Base-by-base conservation (phyloP, 2,113 vertebrate species). In the Chascanopsetta lugubris region DNA sequence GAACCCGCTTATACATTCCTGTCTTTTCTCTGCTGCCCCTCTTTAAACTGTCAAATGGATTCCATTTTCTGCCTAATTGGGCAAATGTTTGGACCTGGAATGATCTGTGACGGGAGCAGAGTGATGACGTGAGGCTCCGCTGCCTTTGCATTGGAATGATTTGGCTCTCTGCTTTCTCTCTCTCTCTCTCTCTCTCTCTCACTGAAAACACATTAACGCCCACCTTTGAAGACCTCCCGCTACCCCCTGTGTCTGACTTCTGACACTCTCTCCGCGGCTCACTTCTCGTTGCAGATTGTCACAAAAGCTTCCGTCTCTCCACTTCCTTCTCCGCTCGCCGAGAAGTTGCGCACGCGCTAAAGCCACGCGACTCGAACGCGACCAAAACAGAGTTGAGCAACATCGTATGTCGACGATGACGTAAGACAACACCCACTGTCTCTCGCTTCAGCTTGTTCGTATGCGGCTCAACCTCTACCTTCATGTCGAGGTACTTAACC, bases 121-220 rank as follows among this genome's bases (percentile, higher is more conserved):
- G 34, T 38, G 32, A 13, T 34, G 32, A 11, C 32, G 2, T 11
- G 32, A 34, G 13, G 32, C 32, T 13, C 32, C 13, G 32, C 58
- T 72, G 64, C 48, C 27, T 70, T 57, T 56, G 62, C 56, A 25
- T 70, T 27, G 55, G 50, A 69, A 58, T 18, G 48, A 43, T 24
- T 38, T 40, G 54, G 48, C 40, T 66, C 21, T 7, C 27, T n/a
- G n/a, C n/a, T 32, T 47, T 13, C 45, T 42, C 18, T n/a, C 55
- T 53, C 18, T 4, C 46, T 53, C 62, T 4, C 26, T 17, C n/a
- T 12, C 11, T 63, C 34, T 15, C 27, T 3, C 38, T 50, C 18
- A 21, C 51, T 45, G 12, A 47, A 12, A 46, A 63, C 21, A 47
- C 17, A 4, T 9, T 6, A 1, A n/a, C 10, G 34, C 29, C 27